Evolutionary conservation across 2,797 vertebrate species (phyloP).

Genomic region (Tarsius wallacei): DNA sequence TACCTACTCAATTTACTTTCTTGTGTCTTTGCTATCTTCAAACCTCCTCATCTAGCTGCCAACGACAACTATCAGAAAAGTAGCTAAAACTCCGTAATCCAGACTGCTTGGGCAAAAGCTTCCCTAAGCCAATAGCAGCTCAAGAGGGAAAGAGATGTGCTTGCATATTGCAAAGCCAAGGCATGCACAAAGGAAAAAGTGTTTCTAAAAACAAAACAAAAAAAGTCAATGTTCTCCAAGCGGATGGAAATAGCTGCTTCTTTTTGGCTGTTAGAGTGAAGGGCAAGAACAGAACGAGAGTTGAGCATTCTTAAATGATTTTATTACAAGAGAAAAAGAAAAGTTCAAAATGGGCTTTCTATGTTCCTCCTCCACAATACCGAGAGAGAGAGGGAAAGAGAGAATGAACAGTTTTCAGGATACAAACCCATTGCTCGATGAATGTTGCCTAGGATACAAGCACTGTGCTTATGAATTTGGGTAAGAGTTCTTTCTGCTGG

Average conservation of each 20-base stretch:
- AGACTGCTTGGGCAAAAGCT: background rate
- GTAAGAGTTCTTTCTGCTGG: background rate
- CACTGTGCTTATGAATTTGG: background rate
- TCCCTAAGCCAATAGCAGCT: background rate
- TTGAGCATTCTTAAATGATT: background rate
- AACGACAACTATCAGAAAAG: background rate
- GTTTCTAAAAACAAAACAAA: background rate
- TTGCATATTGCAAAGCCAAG: background rate
- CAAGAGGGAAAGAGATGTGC: background rate
- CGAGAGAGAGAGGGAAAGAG: no score
- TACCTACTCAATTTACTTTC: background rate
- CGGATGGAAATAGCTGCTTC: background rate
- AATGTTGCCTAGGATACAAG: slow-evolving; percentile 11
- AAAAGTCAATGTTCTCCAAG: background rate
- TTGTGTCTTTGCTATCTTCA: background rate
- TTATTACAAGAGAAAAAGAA: background rate
- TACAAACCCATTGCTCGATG: background rate
- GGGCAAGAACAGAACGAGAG: background rate
- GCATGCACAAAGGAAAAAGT: background rate
- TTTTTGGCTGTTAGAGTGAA: background rate
- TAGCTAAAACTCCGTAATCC: background rate
- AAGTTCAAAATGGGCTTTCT: background rate
- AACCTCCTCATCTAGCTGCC: background rate
- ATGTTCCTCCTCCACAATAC: background rate
- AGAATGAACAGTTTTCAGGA: background rate